Evolutionary conservation across 2,888 invertebrate genomes (phyloP), one percentile per base, ranked within the genome.

Genomic region (Tolmerus cingulatus): DNA sequence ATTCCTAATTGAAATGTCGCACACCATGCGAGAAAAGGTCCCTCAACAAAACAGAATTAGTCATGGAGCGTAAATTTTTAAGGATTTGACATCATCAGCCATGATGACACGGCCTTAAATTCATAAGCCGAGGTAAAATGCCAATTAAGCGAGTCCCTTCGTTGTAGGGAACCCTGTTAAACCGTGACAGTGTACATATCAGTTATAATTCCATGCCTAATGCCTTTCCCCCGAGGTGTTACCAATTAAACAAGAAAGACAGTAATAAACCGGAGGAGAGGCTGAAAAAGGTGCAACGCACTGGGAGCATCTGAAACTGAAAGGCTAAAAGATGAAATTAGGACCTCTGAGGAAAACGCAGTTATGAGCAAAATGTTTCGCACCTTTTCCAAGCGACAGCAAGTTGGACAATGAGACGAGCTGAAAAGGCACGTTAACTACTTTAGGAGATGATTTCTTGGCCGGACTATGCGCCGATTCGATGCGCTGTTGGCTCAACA

Each of bases 221-320:
- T 86, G 43, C 78, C 85, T 16, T 57, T 86, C 66, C 89, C 89
- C 88, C 86, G 89, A 91, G 91, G 91, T 91, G 91, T 91, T 91
- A 90, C 91, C 91, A 91, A 91, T 91, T 91, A 91, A 91, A 91
- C 90, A 90, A 90, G 79, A 87, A 87, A 86, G 55, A 51, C 66
- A 37, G 66, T n/a, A 78, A 57, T 78, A 79, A 34, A 78, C 66
- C 27, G 34, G 40, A 66, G 66, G 57, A 79, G 23, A 57, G 57
- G 77, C 55, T 27, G 43, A 27, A 43, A 74, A 37, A 57, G 86
- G 27, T 23, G 34, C 27, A 82, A 27, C 16, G n/a, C 37, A 19
- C 37, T 74, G 74, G 16, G 34, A 16, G 66, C 66, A 66, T 66
- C 7, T 27, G 43, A 46, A 74, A 57, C 27, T 16, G 14, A 40